phyloP scores from a whole-genome alignment of 2,888 invertebrate genomes.

The Odontomyia ornata region DNA sequence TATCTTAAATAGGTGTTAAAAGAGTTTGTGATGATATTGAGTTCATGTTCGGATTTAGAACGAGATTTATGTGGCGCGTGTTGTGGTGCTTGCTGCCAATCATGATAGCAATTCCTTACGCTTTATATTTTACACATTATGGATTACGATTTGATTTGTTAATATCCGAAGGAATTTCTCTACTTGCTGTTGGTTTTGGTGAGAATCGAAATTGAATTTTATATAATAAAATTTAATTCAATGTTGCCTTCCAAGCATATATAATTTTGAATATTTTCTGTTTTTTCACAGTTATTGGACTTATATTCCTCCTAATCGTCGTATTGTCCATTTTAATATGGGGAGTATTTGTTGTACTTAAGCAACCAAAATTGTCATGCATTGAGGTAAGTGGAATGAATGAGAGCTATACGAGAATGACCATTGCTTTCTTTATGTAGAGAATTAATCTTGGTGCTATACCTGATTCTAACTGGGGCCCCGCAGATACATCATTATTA shows the following conservation, averaged over 20 bases:
- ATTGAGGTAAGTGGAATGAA: conserved; percentile 6
- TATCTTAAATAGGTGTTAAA: conserved; percentile 17
- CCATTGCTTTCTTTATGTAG: no score
- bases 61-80: neutral
- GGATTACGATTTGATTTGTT: neutral
- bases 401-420: no score
- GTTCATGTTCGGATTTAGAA: conserved; percentile 33
- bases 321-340: neutral
- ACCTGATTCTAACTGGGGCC: conserved; percentile 24
- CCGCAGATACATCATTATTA: conserved; percentile 18
- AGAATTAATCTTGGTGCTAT: neutral
- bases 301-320: neutral
- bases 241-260: no score
- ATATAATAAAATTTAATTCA: neutral
- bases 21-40: conserved; percentile 25
- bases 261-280: no score
- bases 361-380: neutral
- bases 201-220: neutral
- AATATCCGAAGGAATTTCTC: neutral
- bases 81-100: neutral
- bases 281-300: conserved; percentile 9
- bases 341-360: neutral
- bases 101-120: neutral
- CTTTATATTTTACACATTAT: neutral
- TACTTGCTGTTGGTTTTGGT: neutral